Conservation (phyloP, 53 echinoderm and acorn worm genomes). For the Astropecten irregularis region DNA sequence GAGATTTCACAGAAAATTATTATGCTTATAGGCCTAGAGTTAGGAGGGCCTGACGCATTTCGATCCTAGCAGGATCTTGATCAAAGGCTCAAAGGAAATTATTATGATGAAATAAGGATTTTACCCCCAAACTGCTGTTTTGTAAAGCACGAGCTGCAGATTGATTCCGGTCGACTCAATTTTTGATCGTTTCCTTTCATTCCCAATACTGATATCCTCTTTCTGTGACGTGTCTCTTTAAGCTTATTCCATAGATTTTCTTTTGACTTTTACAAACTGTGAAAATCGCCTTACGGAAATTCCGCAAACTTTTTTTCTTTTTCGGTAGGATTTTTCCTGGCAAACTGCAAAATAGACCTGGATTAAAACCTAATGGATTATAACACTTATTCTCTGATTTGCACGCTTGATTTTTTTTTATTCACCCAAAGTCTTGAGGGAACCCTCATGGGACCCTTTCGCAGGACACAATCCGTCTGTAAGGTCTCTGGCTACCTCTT, state of each 20-base stretch:
- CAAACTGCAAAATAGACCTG: neutral
- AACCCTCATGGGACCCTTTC: neutral
- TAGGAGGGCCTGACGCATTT: no score
- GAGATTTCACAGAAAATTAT: no score
- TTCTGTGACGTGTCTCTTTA: neutral
- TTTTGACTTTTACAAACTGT: neutral
- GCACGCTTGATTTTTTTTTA: neutral
- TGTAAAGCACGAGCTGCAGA: no score
- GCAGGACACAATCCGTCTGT: neutral
- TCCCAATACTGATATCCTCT: no score
- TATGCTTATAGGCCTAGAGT: no score
- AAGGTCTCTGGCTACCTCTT: neutral
- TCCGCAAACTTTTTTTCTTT: neutral
- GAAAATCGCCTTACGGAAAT: neutral
- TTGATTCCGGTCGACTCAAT: no score
- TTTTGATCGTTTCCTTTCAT: no score
- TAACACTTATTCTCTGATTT: slow-evolving; percentile 14
- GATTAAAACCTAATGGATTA: neutral
- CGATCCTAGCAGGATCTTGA: no score
- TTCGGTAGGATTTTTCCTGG: neutral
- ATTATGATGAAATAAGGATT: no score
- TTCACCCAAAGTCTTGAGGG: neutral
- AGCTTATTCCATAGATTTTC: neutral
- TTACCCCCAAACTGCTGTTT: no score
- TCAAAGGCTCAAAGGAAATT: no score